A percentile compares a stretch with the other conserved stretches of the same genome.
Evolutionary conservation across 2,888 invertebrate species (phyloP).

Genomic region (Drosophila affinis): DNA sequence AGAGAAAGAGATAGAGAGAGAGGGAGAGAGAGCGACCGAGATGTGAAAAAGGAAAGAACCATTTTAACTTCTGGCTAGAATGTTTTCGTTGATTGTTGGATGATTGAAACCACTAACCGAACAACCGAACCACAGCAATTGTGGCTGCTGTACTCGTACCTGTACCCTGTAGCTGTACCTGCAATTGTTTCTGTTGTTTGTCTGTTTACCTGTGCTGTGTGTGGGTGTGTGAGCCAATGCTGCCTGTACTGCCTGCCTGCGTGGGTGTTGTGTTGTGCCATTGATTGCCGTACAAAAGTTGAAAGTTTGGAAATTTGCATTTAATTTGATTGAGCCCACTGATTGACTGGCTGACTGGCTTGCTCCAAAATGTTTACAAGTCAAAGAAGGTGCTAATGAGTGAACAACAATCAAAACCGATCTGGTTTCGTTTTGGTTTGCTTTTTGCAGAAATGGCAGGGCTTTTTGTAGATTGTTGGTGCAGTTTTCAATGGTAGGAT

Average conservation of each 20-base stretch:
- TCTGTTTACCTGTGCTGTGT: conserved; percentile 14
- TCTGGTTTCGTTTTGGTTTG: not conserved
- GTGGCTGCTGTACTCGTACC: conserved; percentile 14
- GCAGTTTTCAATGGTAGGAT: not conserved
- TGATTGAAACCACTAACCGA: conserved; percentile 39
- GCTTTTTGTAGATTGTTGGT: not conserved
- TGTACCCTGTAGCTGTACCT: not conserved
- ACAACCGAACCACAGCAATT: conserved; percentile 30
- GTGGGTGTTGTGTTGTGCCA: conserved; percentile 34
- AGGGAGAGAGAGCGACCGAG: not conserved
- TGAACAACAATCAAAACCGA: conserved; percentile 10
- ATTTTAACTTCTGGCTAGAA: conserved; percentile 11
- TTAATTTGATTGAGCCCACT: conserved; percentile 72
- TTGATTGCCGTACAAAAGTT: conserved; percentile 50
- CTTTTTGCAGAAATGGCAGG: not conserved
- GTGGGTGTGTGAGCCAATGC: conserved; percentile 1
- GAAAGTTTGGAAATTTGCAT: conserved; percentile 53
- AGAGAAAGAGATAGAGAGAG: not conserved
- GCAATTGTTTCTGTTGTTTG: conserved; percentile 20
- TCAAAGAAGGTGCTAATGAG: conserved; percentile 57
- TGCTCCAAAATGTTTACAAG: conserved; percentile 37
- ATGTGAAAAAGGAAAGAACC: not conserved
- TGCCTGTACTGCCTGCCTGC: not conserved
- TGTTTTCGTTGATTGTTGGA: conserved; percentile 43
- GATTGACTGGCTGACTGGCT: not conserved